phyloP scores from a whole-genome alignment of 2,797 vertebrate species.

The Lophius americanus region DNA sequence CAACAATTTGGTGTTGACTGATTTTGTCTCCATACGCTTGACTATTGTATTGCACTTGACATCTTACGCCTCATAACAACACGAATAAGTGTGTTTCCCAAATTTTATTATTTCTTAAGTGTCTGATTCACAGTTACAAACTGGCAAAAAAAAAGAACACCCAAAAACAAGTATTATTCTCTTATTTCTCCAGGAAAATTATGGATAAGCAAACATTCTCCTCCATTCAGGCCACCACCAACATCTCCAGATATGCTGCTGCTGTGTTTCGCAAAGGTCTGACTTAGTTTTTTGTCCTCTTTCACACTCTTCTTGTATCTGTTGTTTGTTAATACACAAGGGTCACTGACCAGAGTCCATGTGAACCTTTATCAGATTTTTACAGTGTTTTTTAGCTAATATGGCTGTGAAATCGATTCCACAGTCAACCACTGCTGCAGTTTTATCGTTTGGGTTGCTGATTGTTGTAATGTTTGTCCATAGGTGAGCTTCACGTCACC shows the following conservation, averaged over 20 bases:
- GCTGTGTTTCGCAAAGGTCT: slow-evolving; percentile 95
- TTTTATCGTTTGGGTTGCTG: neutral
- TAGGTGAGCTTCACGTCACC: slow-evolving; percentile 96
- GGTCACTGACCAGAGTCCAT: slow-evolving; percentile 15
- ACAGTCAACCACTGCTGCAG: neutral
- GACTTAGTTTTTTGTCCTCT: slow-evolving; percentile 1
- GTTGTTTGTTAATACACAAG: slow-evolving; percentile 25
- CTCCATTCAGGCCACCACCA: slow-evolving; percentile 94
- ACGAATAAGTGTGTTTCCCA: too few species aligned
- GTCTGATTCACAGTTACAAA: neutral
- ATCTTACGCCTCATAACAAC: too few species aligned
- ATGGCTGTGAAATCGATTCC: fast-evolving
- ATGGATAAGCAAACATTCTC: slow-evolving; percentile 98
- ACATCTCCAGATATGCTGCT: slow-evolving; percentile 93
- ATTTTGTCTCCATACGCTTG: too few species aligned
- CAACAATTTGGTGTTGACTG: too few species aligned
- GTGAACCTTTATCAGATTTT: slow-evolving; percentile 3
- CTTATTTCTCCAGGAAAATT: slow-evolving; percentile 84
- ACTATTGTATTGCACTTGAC: too few species aligned
- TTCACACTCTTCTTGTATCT: neutral
- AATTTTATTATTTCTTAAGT: neutral
- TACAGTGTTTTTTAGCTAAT: neutral
- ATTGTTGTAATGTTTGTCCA: slow-evolving; percentile 25
- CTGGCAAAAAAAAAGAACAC: too few species aligned
- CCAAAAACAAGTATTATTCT: neutral